phyloP scores from a whole-genome alignment of 1,140 invertebrate genomes.

The Drosophila ercepeae region DNA sequence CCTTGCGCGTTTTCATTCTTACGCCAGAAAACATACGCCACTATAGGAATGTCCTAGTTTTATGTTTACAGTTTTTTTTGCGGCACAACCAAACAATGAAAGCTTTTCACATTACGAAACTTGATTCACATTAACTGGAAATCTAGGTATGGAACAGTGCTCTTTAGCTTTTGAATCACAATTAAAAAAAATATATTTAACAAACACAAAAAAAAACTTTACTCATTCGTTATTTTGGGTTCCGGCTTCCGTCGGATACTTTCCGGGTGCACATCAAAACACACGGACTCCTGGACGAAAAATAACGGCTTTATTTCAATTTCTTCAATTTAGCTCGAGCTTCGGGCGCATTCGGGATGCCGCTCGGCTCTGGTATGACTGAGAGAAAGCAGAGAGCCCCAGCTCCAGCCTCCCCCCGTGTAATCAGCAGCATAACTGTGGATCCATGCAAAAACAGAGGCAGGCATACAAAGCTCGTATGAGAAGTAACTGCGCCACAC shows the following conservation, averaged over 20 bases:
- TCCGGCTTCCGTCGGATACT: conserved; percentile 24
- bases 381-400: not conserved
- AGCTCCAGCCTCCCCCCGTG: not conserved
- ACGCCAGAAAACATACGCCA: not conserved
- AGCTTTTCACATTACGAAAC: too few species aligned
- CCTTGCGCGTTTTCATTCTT: not conserved
- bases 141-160: not conserved
- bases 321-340: not conserved
- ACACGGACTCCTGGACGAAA: conserved; percentile 38
- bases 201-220: conserved; percentile 1
- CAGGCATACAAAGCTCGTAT: not conserved
- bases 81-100: not conserved
- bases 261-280: conserved; percentile 21
- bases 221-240: conserved; percentile 21
- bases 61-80: conserved; percentile 1
- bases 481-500: not conserved
- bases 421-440: not conserved
- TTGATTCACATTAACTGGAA: not conserved
- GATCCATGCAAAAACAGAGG: not conserved
- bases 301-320: conserved; percentile 11
- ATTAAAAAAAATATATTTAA: not conserved
- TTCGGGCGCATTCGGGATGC: conserved; percentile 24
- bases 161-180: not conserved
- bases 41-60: not conserved
- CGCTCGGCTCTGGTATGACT: not conserved